Conservation (phyloP, 2,797 vertebrate species). For the Ctenosaura bakeri region DNA sequence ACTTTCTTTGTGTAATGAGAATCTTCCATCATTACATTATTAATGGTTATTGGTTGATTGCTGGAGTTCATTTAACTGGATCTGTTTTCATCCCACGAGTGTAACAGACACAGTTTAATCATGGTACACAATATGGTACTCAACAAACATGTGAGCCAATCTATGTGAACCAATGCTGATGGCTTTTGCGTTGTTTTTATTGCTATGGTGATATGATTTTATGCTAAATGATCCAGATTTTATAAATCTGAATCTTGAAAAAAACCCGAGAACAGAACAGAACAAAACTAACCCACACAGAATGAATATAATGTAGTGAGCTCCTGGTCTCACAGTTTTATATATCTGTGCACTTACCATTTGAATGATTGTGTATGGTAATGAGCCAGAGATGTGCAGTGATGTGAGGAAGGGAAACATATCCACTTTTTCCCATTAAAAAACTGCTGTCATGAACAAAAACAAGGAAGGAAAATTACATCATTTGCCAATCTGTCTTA, state of each 20-base stretch:
- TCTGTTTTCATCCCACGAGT: neutral
- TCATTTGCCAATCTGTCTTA: conserved; percentile 15
- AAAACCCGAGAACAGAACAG: neutral
- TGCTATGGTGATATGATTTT: neutral
- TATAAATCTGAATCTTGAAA: conserved; percentile 42
- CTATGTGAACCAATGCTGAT: neutral
- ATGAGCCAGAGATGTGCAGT: conserved; percentile 55
- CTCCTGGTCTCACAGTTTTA: conserved; percentile 48
- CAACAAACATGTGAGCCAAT: neutral
- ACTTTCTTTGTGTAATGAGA: conserved; percentile 35
- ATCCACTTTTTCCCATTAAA: conserved; percentile 43
- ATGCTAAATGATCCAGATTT: conserved; percentile 58
- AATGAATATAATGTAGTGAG: conserved; percentile 42
- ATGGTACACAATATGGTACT: neutral
- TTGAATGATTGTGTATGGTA: conserved; percentile 45
- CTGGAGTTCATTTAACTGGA: neutral
- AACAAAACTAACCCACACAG: conserved; percentile 23
- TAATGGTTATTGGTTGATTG: neutral
- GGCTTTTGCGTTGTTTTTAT: neutral
- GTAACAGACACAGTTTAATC: neutral
- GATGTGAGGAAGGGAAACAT: conserved; percentile 15
- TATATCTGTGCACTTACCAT: conserved; percentile 46
- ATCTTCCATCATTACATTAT: conserved; percentile 40
- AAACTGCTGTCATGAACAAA: conserved; percentile 17
- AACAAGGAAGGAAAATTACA: conserved; percentile 20